A percentile compares a stretch with the other conserved stretches of the same genome.
These are phyloP conservation scores for Erpornis zantholeuca DNA, from an alignment of 2,113 vertebrate genomes.

Conservation along the genomic window DNA sequence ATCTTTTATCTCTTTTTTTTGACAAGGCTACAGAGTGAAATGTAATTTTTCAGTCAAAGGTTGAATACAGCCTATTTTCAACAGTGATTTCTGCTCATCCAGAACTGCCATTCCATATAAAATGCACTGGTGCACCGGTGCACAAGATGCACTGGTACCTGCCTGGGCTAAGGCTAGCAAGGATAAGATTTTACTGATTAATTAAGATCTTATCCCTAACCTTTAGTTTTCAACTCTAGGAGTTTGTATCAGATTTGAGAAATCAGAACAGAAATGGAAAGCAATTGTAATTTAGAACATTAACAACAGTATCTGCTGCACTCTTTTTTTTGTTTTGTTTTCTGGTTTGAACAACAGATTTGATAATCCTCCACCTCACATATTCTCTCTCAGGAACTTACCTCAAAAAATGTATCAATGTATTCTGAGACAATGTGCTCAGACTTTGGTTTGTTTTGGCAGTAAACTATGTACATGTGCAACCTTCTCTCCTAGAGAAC, in stretches of 20 bases:
- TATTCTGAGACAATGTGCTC: conserved; percentile 98
- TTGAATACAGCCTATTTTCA: neutral
- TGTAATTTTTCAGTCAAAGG: neutral
- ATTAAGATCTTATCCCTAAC: neutral
- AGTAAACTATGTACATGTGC: conserved; percentile 99
- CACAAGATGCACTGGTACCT: neutral
- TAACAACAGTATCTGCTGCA: neutral
- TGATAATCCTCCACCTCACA: neutral
- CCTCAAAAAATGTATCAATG: conserved; percentile 98
- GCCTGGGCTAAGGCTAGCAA: neutral
- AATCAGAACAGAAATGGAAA: neutral
- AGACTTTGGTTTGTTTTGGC: conserved; percentile 99
- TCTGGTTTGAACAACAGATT: neutral
- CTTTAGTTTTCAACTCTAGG: neutral
- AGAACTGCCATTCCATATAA: neutral
- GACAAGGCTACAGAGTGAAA: neutral
- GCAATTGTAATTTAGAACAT: neutral
- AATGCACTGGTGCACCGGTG: neutral
- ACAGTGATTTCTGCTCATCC: neutral
- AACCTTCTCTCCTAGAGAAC: conserved; percentile 88
- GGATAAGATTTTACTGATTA: neutral
- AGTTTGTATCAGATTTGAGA: neutral
- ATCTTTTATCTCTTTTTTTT: neutral
- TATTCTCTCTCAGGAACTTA: conserved; percentile 49
- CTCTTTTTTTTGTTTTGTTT: neutral